Conservation (phyloP, 2,888 invertebrate genomes). For the Sicus ferrugineus region DNA sequence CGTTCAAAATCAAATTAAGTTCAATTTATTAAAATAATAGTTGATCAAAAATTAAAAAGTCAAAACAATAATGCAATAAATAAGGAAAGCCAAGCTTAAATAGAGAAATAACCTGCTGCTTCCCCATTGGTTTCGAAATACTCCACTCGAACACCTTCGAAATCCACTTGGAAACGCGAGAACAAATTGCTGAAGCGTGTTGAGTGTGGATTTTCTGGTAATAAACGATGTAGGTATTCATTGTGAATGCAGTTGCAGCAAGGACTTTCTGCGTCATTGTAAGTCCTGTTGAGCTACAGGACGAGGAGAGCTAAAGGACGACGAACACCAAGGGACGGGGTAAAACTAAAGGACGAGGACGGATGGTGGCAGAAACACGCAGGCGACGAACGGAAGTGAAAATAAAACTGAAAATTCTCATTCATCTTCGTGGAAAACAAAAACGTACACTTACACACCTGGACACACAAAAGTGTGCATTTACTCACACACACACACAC, state of each 20-base stretch:
- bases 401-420: constrained; percentile 34
- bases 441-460: background rate
- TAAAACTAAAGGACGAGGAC: background rate
- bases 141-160: constrained; percentile 19
- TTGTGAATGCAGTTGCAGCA: background rate
- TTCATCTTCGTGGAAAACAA: constrained; percentile 25
- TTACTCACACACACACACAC: background rate
- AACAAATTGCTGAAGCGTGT: constrained; percentile 33
- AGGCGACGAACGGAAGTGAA: constrained; percentile 21
- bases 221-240: constrained; percentile 4
- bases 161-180: constrained; percentile 23
- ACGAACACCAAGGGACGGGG: background rate
- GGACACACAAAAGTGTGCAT: background rate
- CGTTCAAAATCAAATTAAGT: too few relatives aligned
- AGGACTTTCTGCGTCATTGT: too few relatives aligned
- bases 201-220: constrained; percentile 19
- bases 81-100: too few relatives aligned
- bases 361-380: background rate
- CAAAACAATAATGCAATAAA: too few relatives aligned
- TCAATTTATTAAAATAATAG: too few relatives aligned
- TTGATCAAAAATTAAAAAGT: too few relatives aligned
- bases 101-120: too few relatives aligned
- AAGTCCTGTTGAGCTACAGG: background rate
- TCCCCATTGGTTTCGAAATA: background rate
- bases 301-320: background rate